phyloP scores from a whole-genome alignment of 2,888 invertebrate genomes.

The Nomada lathburiana region DNA sequence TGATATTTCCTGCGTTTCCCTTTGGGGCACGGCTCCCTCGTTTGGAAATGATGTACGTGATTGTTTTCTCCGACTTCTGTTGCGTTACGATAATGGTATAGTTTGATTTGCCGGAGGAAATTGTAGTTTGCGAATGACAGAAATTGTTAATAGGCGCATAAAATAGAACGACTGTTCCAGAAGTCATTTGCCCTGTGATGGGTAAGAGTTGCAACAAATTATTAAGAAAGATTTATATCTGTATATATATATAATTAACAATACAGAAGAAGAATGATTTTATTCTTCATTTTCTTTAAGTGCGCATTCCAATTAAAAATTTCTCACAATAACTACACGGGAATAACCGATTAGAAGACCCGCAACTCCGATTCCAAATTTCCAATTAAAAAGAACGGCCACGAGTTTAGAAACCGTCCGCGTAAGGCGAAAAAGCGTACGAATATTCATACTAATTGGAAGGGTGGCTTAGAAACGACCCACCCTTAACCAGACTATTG shows the following conservation, averaged over 20 bases:
- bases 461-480: conserved; percentile 42
- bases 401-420: neutral
- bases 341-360: neutral
- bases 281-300: too few relatives aligned
- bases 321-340: too few relatives aligned
- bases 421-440: neutral
- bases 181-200: too few relatives aligned
- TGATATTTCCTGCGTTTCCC: conserved; percentile 1
- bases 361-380: neutral
- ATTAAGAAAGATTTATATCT: too few relatives aligned
- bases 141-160: too few relatives aligned
- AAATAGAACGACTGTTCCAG: too few relatives aligned
- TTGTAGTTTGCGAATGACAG: neutral
- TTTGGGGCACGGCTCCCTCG: too few relatives aligned
- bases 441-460: conserved; percentile 28
- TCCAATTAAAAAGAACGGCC: neutral
- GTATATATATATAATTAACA: too few relatives aligned
- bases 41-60: neutral
- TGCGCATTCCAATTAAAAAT: too few relatives aligned
- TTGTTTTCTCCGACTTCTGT: conserved; percentile 8
- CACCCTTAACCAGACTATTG: conserved; percentile 34
- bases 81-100: neutral
- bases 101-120: neutral
- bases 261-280: too few relatives aligned
- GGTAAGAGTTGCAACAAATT: too few relatives aligned